Evolutionary conservation across 2,888 invertebrate species (phyloP).

Genomic region (Hecatera dysodea): DNA sequence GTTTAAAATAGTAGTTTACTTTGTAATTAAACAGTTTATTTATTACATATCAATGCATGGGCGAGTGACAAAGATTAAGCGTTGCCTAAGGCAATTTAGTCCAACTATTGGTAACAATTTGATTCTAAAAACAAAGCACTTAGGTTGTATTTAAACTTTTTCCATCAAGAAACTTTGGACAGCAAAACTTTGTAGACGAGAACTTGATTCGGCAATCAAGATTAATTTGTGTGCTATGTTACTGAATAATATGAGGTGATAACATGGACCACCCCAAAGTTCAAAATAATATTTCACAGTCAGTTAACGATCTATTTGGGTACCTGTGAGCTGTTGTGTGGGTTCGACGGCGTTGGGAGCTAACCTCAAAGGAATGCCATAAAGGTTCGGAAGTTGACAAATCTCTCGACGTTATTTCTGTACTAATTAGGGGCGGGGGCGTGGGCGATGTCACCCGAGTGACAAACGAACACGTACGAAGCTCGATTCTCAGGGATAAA

Average conservation of each 20-base stretch:
- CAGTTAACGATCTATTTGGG: conserved; percentile 86
- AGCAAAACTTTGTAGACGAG: conserved; percentile 69
- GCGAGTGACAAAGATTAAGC: conserved; percentile 50
- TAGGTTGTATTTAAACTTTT: conserved; percentile 62
- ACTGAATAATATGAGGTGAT: conserved; percentile 66
- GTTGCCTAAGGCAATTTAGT: conserved; percentile 51
- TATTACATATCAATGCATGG: conserved; percentile 29
- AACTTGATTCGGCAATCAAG: conserved; percentile 64
- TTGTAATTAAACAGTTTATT: conserved; percentile 27
- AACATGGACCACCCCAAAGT: conserved; percentile 81
- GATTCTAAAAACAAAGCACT: conserved; percentile 61
- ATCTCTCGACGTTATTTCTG: conserved; percentile 88
- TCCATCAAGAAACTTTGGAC: conserved; percentile 63
- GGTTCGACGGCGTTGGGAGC: conserved; percentile 66
- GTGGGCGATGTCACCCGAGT: conserved; percentile 80
- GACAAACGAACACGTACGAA: conserved; percentile 78
- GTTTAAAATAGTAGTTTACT: not conserved
- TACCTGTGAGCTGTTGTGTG: conserved; percentile 72
- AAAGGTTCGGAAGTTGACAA: conserved; percentile 90
- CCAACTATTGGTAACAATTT: conserved; percentile 61
- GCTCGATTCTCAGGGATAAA: conserved; percentile 72
- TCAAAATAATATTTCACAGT: conserved; percentile 84
- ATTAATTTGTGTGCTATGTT: conserved; percentile 64
- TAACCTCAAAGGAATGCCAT: conserved; percentile 86
- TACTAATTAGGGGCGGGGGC: conserved; percentile 88